Evolutionary conservation across 1,140 invertebrate genomes (phyloP).

Genomic region (Zaprionus gabonicus): DNA sequence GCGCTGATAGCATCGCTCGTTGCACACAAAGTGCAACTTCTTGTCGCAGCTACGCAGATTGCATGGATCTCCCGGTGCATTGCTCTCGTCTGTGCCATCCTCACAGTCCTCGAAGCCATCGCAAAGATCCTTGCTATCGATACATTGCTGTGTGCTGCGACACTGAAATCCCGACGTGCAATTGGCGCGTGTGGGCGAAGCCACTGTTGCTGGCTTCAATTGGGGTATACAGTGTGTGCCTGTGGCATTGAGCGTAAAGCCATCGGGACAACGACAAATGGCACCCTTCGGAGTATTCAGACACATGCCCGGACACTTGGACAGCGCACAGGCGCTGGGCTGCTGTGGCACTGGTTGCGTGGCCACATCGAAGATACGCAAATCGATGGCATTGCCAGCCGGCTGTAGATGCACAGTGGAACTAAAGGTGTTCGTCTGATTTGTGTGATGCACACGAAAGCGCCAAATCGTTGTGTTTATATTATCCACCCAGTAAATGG

Average conservation of each 20-base stretch:
- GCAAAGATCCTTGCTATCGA: constrained; percentile 87
- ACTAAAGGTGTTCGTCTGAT: constrained; percentile 56
- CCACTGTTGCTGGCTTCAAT: constrained; percentile 38
- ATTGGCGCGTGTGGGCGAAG: constrained; percentile 39
- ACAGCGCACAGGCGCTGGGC: constrained; percentile 67
- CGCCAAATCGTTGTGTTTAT: constrained; percentile 67
- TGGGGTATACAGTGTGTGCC: constrained; percentile 77
- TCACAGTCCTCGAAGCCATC: constrained; percentile 93
- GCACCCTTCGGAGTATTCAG: constrained; percentile 75
- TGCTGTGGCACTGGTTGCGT: constrained; percentile 50
- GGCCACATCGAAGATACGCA: constrained; percentile 72
- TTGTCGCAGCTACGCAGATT: constrained; percentile 64
- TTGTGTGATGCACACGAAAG: constrained; percentile 60
- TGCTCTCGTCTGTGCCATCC: constrained; percentile 92
- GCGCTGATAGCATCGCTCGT: constrained; percentile 87
- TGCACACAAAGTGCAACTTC: constrained; percentile 85
- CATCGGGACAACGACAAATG: constrained; percentile 80
- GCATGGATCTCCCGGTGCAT: constrained; percentile 84
- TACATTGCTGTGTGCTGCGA: constrained; percentile 82
- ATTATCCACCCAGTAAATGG: constrained; percentile 90
- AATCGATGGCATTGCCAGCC: constrained; percentile 56
- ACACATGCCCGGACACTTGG: constrained; percentile 80
- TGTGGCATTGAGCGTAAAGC: constrained; percentile 71
- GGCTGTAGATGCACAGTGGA: constrained; percentile 65
- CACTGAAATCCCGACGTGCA: constrained; percentile 73